These are phyloP conservation scores for Callaeas wilsoni DNA, from an alignment of 2,113 vertebrate genomes.

Conservation along the genomic window DNA sequence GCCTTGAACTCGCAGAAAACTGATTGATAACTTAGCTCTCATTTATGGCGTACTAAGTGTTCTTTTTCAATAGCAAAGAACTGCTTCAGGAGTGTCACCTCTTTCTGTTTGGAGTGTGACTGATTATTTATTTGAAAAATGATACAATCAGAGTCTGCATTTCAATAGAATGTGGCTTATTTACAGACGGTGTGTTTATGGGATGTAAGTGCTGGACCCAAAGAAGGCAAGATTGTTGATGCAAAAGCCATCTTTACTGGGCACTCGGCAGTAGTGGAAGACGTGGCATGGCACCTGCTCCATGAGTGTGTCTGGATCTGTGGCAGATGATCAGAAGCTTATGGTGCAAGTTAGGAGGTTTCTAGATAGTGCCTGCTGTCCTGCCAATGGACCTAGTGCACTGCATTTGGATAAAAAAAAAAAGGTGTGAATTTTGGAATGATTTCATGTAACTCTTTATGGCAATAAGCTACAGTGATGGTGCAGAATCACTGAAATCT, in stretches of 20 bases:
- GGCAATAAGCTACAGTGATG: not conserved
- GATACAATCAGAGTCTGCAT: not conserved
- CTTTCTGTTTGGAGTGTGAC: not conserved
- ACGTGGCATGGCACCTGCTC: conserved; percentile 92
- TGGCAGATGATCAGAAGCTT: conserved; percentile 95
- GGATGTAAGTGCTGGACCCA: conserved; percentile 86
- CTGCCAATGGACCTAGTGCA: not conserved
- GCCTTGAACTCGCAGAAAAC: not conserved
- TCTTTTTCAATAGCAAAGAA: not conserved
- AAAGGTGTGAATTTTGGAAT: not conserved
- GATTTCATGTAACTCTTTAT: not conserved
- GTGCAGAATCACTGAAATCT: not conserved
- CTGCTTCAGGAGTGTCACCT: not conserved
- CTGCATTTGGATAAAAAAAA: not conserved
- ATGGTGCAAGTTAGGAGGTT: conserved; percentile 82
- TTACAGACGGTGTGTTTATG: conserved; percentile 91
- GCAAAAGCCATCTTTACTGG: conserved; percentile 93
- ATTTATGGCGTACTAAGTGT: not conserved
- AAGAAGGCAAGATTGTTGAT: conserved; percentile 88
- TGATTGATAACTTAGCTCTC: not conserved
- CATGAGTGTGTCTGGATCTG: conserved; percentile 93
- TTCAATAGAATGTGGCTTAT: not conserved
- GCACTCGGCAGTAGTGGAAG: conserved; percentile 93
- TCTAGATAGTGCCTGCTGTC: not conserved
- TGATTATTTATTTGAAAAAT: not conserved